Conservation (phyloP, 2,888 invertebrate genomes). For the Agriopis marginaria region DNA sequence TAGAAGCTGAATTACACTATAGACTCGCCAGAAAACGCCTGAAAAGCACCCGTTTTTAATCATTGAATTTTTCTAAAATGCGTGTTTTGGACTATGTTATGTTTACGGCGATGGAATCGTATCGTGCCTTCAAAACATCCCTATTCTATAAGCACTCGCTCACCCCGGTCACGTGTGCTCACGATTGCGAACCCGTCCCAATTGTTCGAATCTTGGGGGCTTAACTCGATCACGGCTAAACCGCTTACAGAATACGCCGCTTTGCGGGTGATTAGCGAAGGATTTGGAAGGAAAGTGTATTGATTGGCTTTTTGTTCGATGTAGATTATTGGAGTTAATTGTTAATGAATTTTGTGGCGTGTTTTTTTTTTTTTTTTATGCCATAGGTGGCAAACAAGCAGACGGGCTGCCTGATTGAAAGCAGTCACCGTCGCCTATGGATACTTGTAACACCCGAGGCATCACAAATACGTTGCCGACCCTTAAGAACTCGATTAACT, state of each 20-base stretch:
- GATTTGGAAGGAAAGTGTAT: slow-evolving; percentile 25
- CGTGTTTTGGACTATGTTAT: too few relatives aligned
- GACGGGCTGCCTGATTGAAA: too few relatives aligned
- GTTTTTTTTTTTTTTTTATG: too few relatives aligned
- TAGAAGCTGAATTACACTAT: too few relatives aligned
- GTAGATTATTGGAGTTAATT: background rate
- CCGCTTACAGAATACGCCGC: slow-evolving; percentile 60
- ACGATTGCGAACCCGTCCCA: slow-evolving; percentile 74
- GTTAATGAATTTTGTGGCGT: background rate
- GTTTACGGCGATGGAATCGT: background rate
- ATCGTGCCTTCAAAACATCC: slow-evolving; percentile 50
- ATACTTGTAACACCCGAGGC: too few relatives aligned
- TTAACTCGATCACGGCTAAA: slow-evolving; percentile 79
- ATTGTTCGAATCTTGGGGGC: slow-evolving; percentile 83
- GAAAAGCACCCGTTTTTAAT: too few relatives aligned
- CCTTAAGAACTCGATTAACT: too few relatives aligned
- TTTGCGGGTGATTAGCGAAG: slow-evolving; percentile 40
- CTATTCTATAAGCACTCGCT: slow-evolving; percentile 51
- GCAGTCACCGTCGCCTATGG: too few relatives aligned
- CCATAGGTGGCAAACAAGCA: too few relatives aligned
- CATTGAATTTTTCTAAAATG: too few relatives aligned
- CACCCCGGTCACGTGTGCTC: slow-evolving; percentile 71
- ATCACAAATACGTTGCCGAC: too few relatives aligned
- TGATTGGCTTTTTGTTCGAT: slow-evolving; percentile 34
- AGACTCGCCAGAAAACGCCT: too few relatives aligned